Evolutionary conservation across 2,888 invertebrate species (phyloP).

Genomic region (Caenorhabditis sinica): DNA sequence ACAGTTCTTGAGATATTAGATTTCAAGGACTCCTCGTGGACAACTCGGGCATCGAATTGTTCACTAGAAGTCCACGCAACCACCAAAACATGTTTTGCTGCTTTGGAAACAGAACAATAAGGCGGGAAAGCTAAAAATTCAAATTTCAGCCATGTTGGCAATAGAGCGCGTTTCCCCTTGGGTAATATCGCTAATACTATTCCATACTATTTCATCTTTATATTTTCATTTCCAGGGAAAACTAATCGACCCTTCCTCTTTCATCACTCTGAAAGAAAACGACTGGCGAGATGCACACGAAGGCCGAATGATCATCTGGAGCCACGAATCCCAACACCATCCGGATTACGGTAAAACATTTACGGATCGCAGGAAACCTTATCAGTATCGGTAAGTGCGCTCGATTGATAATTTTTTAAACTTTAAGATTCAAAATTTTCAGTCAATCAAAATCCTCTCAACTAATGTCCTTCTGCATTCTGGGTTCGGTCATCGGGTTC

Average conservation of each 20-base stretch:
- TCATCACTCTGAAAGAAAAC: conserved; percentile 68
- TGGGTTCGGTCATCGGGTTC: conserved; percentile 77
- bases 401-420: not conserved
- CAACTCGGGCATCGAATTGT: too few relatives aligned
- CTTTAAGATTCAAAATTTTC: conserved; percentile 28
- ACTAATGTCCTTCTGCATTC: conserved; percentile 75
- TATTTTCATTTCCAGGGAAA: conserved; percentile 32
- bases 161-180: too few relatives aligned
- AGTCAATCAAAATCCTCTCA: conserved; percentile 73
- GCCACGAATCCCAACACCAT: conserved; percentile 72
- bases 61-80: too few relatives aligned
- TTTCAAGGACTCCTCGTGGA: too few relatives aligned
- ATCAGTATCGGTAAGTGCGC: conserved; percentile 45
- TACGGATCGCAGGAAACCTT: conserved; percentile 21
- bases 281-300: conserved; percentile 76
- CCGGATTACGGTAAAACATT: conserved; percentile 70
- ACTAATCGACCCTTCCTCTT: conserved; percentile 63
- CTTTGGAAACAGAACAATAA: too few relatives aligned
- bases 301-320: conserved; percentile 74
- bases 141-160: too few relatives aligned
- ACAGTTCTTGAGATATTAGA: not conserved
- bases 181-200: too few relatives aligned
- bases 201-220: too few relatives aligned
- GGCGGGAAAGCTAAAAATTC: too few relatives aligned
- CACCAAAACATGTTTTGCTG: too few relatives aligned